Evolutionary conservation across 2,888 invertebrate species (phyloP), one percentile per base, ranked within the genome.

Genomic region (Spialia ferax): DNA sequence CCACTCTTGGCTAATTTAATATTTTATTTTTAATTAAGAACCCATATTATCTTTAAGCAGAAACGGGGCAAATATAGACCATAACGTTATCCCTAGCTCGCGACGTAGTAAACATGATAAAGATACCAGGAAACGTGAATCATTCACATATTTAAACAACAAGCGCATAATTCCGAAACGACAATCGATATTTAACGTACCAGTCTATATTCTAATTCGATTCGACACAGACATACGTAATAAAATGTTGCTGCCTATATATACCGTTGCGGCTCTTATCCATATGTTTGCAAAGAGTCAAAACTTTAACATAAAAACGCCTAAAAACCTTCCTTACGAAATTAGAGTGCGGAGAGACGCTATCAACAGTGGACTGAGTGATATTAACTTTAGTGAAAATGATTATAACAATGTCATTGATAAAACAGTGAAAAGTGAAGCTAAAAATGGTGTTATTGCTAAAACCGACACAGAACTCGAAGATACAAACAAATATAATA

Each of bases 231-330:
- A 29, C 54, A 18, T 15, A n/a, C n/a, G n/a, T n/a, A 22, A 54
- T 1, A 15, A 15, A 62, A 76, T 75, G 72, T 22, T 76, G 1
- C 23, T 74, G 13, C 68, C 75, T 1, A 32, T 72, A 4, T 71
- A 73, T 23, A 22, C 73, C 0, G 23, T 77, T 0, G 55, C 70
- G 0, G 68, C 80, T 0, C 71, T 80, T 0, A 48, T 84, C 0
- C 80, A 82, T 3, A 69, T 85, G 8, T 42, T 83, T 0, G 79
- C 75, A 0, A 75, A 64, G 77, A 32, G 54, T 70, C 0, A 62
- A 75, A 4, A 86, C 83, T 38, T 84, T 79, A 48, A 82, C 77
- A 0, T 83, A 18, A 8, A 38, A 7, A 1, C n/a, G 0, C 56
- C 63, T 5, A 63, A 56, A 15, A 45, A 56, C 8, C 56, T 63